Evolutionary conservation across 1,140 invertebrate species (phyloP).

Genomic region (Drosophila pallidifrons): DNA sequence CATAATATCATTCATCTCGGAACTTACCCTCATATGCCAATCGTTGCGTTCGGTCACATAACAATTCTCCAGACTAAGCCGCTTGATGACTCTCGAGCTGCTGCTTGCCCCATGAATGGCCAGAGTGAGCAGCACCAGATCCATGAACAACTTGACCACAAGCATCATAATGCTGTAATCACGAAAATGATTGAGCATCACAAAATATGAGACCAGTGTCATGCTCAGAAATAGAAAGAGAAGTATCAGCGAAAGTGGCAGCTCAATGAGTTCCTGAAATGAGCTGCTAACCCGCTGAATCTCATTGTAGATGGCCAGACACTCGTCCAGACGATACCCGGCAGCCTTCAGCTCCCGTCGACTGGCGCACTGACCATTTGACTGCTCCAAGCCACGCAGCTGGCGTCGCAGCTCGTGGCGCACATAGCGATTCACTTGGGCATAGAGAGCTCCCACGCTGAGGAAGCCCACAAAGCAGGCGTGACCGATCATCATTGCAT

Average conservation of each 20-base stretch:
- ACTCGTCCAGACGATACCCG: slow-evolving; percentile 58
- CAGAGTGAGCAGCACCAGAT: slow-evolving; percentile 64
- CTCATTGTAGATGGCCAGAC: slow-evolving; percentile 60
- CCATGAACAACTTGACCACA: slow-evolving; percentile 51
- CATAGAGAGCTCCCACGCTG: slow-evolving; percentile 61
- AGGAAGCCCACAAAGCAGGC: slow-evolving; percentile 66
- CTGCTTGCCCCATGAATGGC: slow-evolving; percentile 57
- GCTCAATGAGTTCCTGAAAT: slow-evolving; percentile 57
- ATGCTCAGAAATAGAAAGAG: slow-evolving; percentile 49
- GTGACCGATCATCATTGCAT: slow-evolving; percentile 52
- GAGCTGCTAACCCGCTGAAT: slow-evolving; percentile 49
- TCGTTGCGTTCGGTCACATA: slow-evolving; percentile 51
- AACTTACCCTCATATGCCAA: slow-evolving; percentile 58
- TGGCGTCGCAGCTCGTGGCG: slow-evolving; percentile 56
- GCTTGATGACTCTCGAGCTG: slow-evolving; percentile 46
- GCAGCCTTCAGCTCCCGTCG: slow-evolving; percentile 41
- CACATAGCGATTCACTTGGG: slow-evolving; percentile 59
- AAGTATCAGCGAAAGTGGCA: slow-evolving; percentile 48
- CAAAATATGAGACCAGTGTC: slow-evolving; percentile 48
- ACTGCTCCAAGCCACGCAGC: slow-evolving; percentile 54
- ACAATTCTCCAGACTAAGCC: slow-evolving; percentile 62
- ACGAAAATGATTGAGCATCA: slow-evolving; percentile 33
- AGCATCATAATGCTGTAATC: slow-evolving; percentile 48
- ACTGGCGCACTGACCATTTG: slow-evolving; percentile 11
- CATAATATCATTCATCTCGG: background rate